These are phyloP conservation scores for Sterrhoptilus dennistouni DNA, from an alignment of 2,113 vertebrate genomes.

Conservation along the genomic window DNA sequence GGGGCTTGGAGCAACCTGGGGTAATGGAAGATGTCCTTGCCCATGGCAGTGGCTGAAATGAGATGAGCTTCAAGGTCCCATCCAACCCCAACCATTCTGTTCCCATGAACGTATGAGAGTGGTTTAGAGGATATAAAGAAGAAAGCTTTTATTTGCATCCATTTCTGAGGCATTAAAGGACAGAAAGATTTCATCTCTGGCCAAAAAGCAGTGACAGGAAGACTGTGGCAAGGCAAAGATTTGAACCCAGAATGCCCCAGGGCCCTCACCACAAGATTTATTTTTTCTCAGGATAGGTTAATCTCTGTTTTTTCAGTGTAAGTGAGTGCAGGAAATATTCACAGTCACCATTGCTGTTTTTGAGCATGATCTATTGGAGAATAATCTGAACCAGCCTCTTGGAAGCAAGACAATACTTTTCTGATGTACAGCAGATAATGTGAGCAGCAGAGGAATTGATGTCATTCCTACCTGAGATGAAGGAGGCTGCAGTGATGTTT, in stretches of 20 bases:
- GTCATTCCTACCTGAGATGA: background rate
- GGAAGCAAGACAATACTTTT: background rate
- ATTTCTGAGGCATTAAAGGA: background rate
- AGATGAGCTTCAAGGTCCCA: background rate
- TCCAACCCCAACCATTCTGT: background rate
- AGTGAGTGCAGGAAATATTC: slow-evolving; percentile 1
- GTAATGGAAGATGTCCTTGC: background rate
- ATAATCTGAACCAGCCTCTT: background rate
- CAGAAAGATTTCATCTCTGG: background rate
- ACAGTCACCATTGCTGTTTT: background rate
- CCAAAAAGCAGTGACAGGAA: background rate
- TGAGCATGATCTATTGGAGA: background rate
- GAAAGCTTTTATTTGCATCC: background rate
- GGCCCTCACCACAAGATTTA: background rate
- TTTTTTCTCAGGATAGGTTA: background rate
- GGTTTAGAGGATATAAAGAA: background rate
- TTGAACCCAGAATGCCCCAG: background rate
- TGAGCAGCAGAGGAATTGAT: background rate
- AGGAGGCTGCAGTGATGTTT: background rate
- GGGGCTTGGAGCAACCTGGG: background rate
- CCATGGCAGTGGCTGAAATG: background rate
- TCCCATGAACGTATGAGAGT: background rate
- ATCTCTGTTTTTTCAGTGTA: background rate
- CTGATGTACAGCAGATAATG: background rate
- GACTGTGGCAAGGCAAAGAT: background rate